Percentiles rank a stretch among this genome's conserved stretches.
Evolutionary conservation across 2,113 vertebrate species (phyloP).

Genomic region (Heliornis fulica): DNA sequence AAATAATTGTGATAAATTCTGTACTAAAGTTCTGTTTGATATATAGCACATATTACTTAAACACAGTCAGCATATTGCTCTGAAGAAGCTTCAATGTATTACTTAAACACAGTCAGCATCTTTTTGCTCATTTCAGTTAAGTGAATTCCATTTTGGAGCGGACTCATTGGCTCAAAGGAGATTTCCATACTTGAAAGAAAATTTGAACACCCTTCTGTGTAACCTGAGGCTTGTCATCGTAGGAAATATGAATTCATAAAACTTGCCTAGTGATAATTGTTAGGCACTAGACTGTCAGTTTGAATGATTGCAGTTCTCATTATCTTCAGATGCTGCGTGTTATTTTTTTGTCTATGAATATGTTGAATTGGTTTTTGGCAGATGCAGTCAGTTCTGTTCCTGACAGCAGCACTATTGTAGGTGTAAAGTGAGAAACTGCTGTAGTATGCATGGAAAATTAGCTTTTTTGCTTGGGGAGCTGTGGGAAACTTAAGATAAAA

Average conservation of each 20-base stretch:
- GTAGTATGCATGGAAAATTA: slow-evolving; percentile 34
- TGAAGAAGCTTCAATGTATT: neutral
- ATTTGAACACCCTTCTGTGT: slow-evolving; percentile 38
- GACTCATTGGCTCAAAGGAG: neutral
- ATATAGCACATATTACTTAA: neutral
- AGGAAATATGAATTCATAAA: slow-evolving; percentile 59
- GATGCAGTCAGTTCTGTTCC: slow-evolving; percentile 37
- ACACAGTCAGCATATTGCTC: neutral
- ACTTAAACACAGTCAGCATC: neutral
- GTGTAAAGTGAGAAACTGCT: slow-evolving; percentile 58
- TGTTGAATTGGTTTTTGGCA: slow-evolving; percentile 70
- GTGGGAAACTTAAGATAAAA: neutral
- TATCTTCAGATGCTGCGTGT: slow-evolving; percentile 58
- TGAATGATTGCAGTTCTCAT: slow-evolving; percentile 71
- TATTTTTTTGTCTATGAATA: slow-evolving; percentile 64
- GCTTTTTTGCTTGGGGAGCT: neutral
- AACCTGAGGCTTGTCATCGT: slow-evolving; percentile 44
- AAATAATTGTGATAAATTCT: neutral
- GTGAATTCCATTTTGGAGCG: slow-evolving; percentile 4
- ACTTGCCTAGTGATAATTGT: slow-evolving; percentile 63
- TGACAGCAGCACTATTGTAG: slow-evolving; percentile 59
- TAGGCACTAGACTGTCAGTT: slow-evolving; percentile 64
- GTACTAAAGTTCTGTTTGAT: neutral
- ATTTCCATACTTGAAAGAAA: slow-evolving; percentile 29
- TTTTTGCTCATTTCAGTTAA: slow-evolving; percentile 5